Conservation (phyloP, 2,888 invertebrate genomes). For the Papilio elwesi region DNA sequence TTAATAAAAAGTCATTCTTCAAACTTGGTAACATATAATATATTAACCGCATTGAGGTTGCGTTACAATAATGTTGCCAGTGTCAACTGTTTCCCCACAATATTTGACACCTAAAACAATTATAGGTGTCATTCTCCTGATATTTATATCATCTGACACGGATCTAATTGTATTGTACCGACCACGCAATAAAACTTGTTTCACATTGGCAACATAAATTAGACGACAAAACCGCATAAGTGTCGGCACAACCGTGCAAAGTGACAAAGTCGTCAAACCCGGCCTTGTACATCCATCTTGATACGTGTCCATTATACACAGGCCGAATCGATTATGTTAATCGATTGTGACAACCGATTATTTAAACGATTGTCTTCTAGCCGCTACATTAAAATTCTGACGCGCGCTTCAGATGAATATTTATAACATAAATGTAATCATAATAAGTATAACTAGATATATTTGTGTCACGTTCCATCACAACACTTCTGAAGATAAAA, state of each 20-base stretch:
- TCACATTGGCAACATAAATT: slow-evolving; percentile 10
- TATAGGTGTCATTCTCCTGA: neutral
- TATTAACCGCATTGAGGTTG: slow-evolving; percentile 1
- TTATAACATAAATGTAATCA: slow-evolving; percentile 35
- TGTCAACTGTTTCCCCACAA: slow-evolving; percentile 8
- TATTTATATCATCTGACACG: slow-evolving; percentile 32
- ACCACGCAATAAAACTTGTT: slow-evolving; percentile 22
- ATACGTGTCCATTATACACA: slow-evolving; percentile 25
- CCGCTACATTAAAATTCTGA: slow-evolving; percentile 25
- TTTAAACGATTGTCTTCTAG: slow-evolving; percentile 35
- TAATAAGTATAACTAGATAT: neutral
- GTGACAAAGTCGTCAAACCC: slow-evolving; percentile 28
- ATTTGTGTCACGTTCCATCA: slow-evolving; percentile 26
- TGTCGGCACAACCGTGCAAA: slow-evolving; percentile 7
- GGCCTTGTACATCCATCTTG: slow-evolving; percentile 35
- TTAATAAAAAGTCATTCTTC: neutral
- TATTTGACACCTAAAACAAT: slow-evolving; percentile 24
- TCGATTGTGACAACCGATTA: slow-evolving; percentile 29
- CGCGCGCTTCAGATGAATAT: slow-evolving; percentile 28
- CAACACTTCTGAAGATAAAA: slow-evolving; percentile 11
- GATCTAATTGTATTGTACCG: slow-evolving; percentile 23
- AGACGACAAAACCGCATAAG: slow-evolving; percentile 26
- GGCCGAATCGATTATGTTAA: slow-evolving; percentile 30
- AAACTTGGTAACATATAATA: neutral
- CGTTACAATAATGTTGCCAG: slow-evolving; percentile 14